Evolutionary conservation across 2,888 invertebrate genomes (phyloP).

Genomic region (Crematogaster levior): DNA sequence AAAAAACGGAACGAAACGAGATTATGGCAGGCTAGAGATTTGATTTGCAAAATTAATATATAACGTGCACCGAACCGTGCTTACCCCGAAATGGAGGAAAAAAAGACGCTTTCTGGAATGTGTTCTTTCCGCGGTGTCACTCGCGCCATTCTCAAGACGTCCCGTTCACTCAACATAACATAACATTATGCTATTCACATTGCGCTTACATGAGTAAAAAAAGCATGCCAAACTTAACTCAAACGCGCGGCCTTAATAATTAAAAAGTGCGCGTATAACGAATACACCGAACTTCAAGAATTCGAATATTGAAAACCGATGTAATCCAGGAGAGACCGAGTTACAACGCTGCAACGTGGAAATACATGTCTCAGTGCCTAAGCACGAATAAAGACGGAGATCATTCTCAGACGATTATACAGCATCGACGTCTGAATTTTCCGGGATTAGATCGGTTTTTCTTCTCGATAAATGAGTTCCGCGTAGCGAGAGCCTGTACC

Average conservation of each 20-base stretch:
- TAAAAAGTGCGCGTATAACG: conserved; percentile 26
- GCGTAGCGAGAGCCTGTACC: conserved; percentile 6
- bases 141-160: conserved; percentile 33
- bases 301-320: neutral
- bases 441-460: conserved; percentile 11
- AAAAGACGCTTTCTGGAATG: conserved; percentile 50
- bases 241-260: conserved; percentile 30
- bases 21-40: conserved; percentile 34
- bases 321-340: neutral
- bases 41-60: conserved; percentile 29
- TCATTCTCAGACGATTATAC: neutral
- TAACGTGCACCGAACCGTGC: conserved; percentile 35
- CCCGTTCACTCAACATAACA: conserved; percentile 23
- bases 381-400: conserved; percentile 16
- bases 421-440: neutral
- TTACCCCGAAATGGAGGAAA: conserved; percentile 32
- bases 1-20: conserved; percentile 42
- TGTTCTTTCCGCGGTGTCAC: neutral
- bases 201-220: conserved; percentile 12
- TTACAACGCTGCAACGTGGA: neutral
- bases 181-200: conserved; percentile 9
- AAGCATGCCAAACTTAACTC: conserved; percentile 48
- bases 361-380: neutral
- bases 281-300: conserved; percentile 16
- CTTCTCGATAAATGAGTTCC: neutral